Evolutionary conservation across 2,797 vertebrate genomes (phyloP).

Genomic region (Ctenopoma multispine): DNA sequence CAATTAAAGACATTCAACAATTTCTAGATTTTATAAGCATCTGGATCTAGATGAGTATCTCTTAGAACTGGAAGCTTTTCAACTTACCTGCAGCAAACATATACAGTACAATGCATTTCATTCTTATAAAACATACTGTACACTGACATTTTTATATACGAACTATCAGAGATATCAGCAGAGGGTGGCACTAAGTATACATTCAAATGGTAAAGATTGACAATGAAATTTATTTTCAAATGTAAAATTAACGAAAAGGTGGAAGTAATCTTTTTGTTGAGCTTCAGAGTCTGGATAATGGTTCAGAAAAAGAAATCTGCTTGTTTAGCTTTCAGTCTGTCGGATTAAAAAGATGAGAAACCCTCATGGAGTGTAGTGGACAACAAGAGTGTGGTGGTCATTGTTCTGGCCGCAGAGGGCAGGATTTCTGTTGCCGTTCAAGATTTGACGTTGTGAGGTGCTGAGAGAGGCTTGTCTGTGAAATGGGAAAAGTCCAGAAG

Average conservation of each 20-base stretch:
- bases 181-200: not conserved
- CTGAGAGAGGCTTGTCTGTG: slow-evolving; percentile 38
- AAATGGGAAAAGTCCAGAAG: slow-evolving; percentile 17
- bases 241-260: too few relatives aligned
- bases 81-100: not conserved
- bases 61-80: not conserved
- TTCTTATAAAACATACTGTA: too few relatives aligned
- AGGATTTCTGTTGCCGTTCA: slow-evolving; percentile 21
- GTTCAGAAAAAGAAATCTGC: not conserved
- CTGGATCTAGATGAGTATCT: slow-evolving; percentile 6
- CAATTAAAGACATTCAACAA: not conserved
- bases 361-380: slow-evolving; percentile 71
- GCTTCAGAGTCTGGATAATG: slow-evolving; percentile 6
- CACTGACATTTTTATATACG: too few relatives aligned
- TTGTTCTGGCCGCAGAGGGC: slow-evolving; percentile 35
- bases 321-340: slow-evolving; percentile 1
- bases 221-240: too few relatives aligned
- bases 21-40: not conserved
- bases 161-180: too few relatives aligned
- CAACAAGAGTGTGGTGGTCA: slow-evolving; percentile 57
- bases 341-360: not conserved
- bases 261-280: not conserved
- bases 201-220: slow-evolving; percentile 16
- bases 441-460: slow-evolving; percentile 29
- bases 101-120: not conserved